Evolutionary conservation across 2,797 vertebrate genomes (phyloP), one percentile per base, ranked within the genome.

Genomic region (Champsocephalus esox): DNA sequence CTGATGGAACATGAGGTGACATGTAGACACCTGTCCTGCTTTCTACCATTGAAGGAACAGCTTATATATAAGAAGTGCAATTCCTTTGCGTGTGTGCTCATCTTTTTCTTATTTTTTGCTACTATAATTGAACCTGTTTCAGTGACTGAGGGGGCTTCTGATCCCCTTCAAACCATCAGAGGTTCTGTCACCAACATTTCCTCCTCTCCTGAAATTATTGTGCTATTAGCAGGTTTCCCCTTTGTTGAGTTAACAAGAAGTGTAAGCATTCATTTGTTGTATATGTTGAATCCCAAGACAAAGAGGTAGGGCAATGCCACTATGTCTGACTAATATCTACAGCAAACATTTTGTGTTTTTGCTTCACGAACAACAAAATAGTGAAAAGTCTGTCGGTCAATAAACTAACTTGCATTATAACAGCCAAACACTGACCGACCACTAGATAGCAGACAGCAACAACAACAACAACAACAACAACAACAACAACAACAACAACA

Each of bases 1-100:
- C 51, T 55, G 61, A 71, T 50, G 43, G 49, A 67, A 51, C 61
- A 75, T 52, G 70, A 41, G 66, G 32, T 38, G 65, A 71, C 14
- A 28, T 57, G 58, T 63, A 14, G 63, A 65, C n/a, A 51, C 63
- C 49, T 21, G 24, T 43, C 49, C 38, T 55, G 48, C 51, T n/a
- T 41, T 50, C 9, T 67, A 56, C 4, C 14, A 13, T 49, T 46
- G 58, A 9, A 9, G 12, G 17, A 71, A 34, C 57, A 28, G 34
- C 34, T 38, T 38, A 38, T 38, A 38, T 38, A 38, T 38, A 16
- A 58, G 6, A 41, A 52, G 11, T 65, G 12, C 6, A 9, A 67
- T 48, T 62, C 5, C 28, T 46, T 73, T 58, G 11, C 48, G 62
- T 19, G 12, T 57, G 58, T 28, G 34, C 34, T 38, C 34, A 9